These are phyloP conservation scores for Menidia beryllina DNA, from an alignment of 2,113 vertebrate species.

Conservation along the genomic window DNA sequence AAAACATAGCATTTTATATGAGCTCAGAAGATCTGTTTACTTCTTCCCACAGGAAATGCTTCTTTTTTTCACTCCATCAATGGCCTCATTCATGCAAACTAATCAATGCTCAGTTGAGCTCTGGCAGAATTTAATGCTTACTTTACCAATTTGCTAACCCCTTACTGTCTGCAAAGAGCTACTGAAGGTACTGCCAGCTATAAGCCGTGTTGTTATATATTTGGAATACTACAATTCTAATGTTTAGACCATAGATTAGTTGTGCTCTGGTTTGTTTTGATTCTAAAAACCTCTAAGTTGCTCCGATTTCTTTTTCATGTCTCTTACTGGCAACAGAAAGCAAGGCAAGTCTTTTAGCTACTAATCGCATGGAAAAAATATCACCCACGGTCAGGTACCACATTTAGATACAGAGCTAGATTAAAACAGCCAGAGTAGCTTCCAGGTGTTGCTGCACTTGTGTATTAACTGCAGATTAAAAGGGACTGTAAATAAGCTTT, in stretches of 20 bases:
- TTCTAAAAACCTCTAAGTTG: neutral
- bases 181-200: neutral
- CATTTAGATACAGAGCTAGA: neutral
- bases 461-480: neutral
- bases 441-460: neutral
- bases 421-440: neutral
- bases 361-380: neutral
- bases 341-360: neutral
- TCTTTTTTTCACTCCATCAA: constrained; percentile 32
- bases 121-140: constrained; percentile 70
- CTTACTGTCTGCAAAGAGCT: constrained; percentile 46
- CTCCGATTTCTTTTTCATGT: neutral
- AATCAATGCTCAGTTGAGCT: constrained; percentile 64
- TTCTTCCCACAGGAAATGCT: constrained; percentile 5
- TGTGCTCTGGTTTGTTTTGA: neutral
- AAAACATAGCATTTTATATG: neutral
- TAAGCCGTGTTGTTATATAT: neutral
- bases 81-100: constrained; percentile 55
- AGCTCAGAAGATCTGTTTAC: neutral
- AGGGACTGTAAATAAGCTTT: neutral
- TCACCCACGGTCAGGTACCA: neutral
- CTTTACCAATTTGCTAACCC: constrained; percentile 38
- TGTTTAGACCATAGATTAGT: neutral
- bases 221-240: neutral
- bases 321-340: neutral